phyloP scores from a whole-genome alignment of 2,113 vertebrate species.

The Silurus asotus region DNA sequence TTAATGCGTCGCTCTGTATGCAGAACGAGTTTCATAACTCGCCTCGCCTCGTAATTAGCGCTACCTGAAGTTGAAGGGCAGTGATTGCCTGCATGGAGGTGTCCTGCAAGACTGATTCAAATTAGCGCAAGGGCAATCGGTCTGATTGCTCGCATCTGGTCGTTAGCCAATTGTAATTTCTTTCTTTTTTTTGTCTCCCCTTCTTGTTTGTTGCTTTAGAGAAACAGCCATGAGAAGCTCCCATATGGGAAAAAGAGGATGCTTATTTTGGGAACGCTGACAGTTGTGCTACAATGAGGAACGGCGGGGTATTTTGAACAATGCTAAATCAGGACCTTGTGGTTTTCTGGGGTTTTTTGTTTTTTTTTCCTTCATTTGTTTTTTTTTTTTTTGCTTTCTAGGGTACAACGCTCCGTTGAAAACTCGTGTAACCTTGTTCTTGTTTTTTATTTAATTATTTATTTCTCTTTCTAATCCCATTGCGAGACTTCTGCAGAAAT shows the following conservation, averaged over 20 bases:
- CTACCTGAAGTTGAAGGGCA: slow-evolving; percentile 66
- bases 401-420: neutral
- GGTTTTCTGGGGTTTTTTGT: neutral
- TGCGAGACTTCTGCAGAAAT: neutral
- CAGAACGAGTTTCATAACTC: slow-evolving; percentile 61
- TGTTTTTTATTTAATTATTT: neutral
- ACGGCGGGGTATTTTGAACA: slow-evolving; percentile 31
- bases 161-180: slow-evolving; percentile 52
- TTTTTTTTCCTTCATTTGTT: neutral
- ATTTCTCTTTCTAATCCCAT: neutral
- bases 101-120: slow-evolving; percentile 68
- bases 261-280: slow-evolving; percentile 35
- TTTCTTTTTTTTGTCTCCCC: neutral
- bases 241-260: slow-evolving; percentile 7
- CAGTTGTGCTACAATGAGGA: slow-evolving; percentile 25
- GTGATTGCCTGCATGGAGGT: slow-evolving; percentile 69
- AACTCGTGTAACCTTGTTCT: slow-evolving; percentile 11
- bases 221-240: neutral
- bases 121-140: slow-evolving; percentile 69
- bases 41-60: slow-evolving; percentile 70
- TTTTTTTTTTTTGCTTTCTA: neutral
- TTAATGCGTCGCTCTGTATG: slow-evolving; percentile 58
- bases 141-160: slow-evolving; percentile 77
- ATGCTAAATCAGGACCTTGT: slow-evolving; percentile 28
- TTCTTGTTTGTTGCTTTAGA: slow-evolving; percentile 6